Evolutionary conservation across 2,888 invertebrate species (phyloP).

Genomic region (Synanthedon tipuliformis): DNA sequence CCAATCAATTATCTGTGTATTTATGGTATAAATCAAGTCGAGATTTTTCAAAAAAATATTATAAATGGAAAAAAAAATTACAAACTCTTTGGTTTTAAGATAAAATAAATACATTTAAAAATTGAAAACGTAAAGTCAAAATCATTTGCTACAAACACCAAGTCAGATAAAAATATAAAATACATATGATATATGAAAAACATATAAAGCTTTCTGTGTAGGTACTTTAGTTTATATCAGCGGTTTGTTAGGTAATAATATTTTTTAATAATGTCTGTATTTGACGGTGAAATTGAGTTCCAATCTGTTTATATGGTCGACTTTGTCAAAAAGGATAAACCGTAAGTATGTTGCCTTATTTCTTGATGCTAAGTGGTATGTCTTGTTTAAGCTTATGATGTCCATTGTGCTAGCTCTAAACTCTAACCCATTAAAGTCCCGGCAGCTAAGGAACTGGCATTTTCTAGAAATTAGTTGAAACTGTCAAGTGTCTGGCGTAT

Average conservation of each 20-base stretch:
- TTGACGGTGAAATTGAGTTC: conserved; percentile 61
- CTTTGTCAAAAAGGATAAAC: conserved; percentile 36
- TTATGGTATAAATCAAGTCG: too few species aligned
- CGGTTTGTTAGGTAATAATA: conserved; percentile 1
- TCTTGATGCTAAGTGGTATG: too few species aligned
- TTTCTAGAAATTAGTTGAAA: too few species aligned
- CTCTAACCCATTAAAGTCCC: too few species aligned
- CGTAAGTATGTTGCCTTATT: conserved; percentile 43
- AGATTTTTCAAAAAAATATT: too few species aligned
- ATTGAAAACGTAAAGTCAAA: neutral
- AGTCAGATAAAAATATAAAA: conserved; percentile 5
- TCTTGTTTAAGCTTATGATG: too few species aligned
- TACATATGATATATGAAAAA: conserved; percentile 2
- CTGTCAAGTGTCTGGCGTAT: too few species aligned
- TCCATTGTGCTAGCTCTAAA: too few species aligned
- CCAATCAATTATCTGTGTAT: too few species aligned
- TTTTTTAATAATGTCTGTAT: conserved; percentile 42
- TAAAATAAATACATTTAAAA: neutral
- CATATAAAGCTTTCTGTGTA: neutral
- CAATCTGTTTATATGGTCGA: conserved; percentile 50
- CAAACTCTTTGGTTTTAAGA: too few species aligned
- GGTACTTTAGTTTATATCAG: conserved; percentile 5
- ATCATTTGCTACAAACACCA: conserved; percentile 3
- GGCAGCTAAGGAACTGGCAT: too few species aligned
- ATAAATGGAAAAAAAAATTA: too few species aligned